Evolutionary conservation across 1,140 invertebrate species (phyloP).

Genomic region (Danaus plexippus): DNA sequence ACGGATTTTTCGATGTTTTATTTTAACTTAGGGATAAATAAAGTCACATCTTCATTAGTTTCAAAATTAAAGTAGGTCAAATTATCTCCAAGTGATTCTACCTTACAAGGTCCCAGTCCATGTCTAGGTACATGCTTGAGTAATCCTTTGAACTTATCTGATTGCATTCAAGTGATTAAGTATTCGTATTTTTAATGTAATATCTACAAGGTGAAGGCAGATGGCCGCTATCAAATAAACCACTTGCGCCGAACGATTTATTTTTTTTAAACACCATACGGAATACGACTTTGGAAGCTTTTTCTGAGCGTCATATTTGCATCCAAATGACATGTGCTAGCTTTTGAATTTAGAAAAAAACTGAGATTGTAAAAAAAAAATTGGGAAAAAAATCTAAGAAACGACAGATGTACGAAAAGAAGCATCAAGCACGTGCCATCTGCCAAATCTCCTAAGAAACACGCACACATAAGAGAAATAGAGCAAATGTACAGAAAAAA

Average conservation of each 20-base stretch:
- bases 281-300: constrained; percentile 40
- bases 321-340: constrained; percentile 59
- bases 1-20: too few relatives aligned
- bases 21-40: too few relatives aligned
- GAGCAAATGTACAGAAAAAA: constrained; percentile 21
- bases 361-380: constrained; percentile 49
- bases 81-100: too few relatives aligned
- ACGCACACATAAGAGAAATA: constrained; percentile 38
- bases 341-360: constrained; percentile 40
- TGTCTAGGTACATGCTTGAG: too few relatives aligned
- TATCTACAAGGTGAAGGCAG: constrained; percentile 35
- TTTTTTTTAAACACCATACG: constrained; percentile 61
- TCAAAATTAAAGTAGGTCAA: too few relatives aligned
- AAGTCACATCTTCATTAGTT: too few relatives aligned
- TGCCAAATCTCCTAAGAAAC: constrained; percentile 65
- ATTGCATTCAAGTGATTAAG: too few relatives aligned
- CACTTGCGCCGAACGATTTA: constrained; percentile 44
- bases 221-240: constrained; percentile 35
- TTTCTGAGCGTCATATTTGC: constrained; percentile 59
- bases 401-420: constrained; percentile 67
- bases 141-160: too few relatives aligned
- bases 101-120: too few relatives aligned
- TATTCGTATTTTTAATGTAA: constrained; percentile 4
- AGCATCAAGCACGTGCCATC: constrained; percentile 65
- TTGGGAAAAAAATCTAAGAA: constrained; percentile 41